phyloP scores from a whole-genome alignment of 2,888 invertebrate species.

The Hoplodrina blanda region DNA sequence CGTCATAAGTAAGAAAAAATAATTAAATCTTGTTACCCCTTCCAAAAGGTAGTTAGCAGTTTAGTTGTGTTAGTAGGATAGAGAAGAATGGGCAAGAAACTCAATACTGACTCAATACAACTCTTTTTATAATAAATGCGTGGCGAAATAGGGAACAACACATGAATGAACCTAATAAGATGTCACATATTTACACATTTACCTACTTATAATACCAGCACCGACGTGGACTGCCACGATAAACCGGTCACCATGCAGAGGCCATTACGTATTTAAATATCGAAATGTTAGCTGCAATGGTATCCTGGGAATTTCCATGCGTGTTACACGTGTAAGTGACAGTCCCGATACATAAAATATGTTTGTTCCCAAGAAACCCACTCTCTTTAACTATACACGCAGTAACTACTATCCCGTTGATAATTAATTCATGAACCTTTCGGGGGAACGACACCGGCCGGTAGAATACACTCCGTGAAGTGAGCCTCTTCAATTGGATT shows the following conservation, averaged over 20 bases:
- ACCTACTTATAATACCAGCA: neutral
- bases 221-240: constrained; percentile 1
- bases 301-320: neutral
- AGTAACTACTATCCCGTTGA: constrained; percentile 37
- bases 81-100: no score
- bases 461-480: constrained; percentile 10
- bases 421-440: constrained; percentile 59
- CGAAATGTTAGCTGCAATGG: constrained; percentile 21
- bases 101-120: no score
- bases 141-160: no score
- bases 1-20: no score
- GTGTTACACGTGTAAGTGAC: constrained; percentile 21
- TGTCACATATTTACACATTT: neutral
- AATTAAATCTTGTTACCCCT: no score
- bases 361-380: constrained; percentile 32
- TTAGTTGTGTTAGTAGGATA: no score
- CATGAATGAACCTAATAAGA: no score
- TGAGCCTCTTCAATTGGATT: constrained; percentile 18
- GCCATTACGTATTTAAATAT: constrained; percentile 30
- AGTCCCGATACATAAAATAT: constrained; percentile 48
- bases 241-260: neutral
- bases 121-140: no score
- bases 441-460: constrained; percentile 20
- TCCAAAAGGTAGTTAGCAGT: no score
- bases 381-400: constrained; percentile 34